These are phyloP conservation scores for Oscheius sp. DNA, from an alignment of 2,888 invertebrate species.

Conservation along the genomic window DNA sequence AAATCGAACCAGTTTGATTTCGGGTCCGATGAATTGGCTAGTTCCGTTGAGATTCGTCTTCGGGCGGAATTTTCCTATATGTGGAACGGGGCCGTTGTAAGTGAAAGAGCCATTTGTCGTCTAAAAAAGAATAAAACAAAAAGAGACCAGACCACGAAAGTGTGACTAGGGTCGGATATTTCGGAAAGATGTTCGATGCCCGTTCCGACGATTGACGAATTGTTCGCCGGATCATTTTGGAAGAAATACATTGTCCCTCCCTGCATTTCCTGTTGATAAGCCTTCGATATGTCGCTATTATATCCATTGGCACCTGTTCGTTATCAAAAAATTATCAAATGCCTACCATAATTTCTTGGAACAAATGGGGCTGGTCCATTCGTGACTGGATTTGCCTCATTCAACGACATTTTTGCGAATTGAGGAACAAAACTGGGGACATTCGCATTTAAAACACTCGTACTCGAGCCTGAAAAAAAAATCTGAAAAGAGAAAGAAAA, in stretches of 20 bases:
- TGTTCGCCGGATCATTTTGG: conserved; percentile 21
- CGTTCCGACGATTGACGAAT: conserved; percentile 10
- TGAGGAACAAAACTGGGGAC: conserved; percentile 32
- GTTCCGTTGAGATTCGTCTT: conserved; percentile 45
- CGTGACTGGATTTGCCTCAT: not conserved
- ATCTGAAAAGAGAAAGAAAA: not conserved
- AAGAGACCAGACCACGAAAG: not conserved
- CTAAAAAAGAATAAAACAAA: conserved; percentile 28
- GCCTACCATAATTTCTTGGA: not conserved
- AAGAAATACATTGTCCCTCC: conserved; percentile 52
- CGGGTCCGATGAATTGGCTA: conserved; percentile 53
- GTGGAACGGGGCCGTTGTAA: conserved; percentile 46
- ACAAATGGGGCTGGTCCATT: conserved; percentile 11
- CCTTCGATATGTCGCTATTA: conserved; percentile 3
- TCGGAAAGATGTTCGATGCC: conserved; percentile 24
- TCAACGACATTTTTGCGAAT: conserved; percentile 26
- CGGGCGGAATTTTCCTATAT: conserved; percentile 51
- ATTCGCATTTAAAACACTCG: conserved; percentile 25
- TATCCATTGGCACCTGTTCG: conserved; percentile 12
- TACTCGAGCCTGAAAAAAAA: conserved; percentile 8
- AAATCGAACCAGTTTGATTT: conserved; percentile 44
- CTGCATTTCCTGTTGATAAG: conserved; percentile 36
- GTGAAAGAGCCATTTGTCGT: conserved; percentile 37
- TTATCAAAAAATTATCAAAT: not conserved
- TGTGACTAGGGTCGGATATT: not conserved